Evolutionary conservation across 2,797 vertebrate species (phyloP).

Genomic region (Silurus lanzhouensis): DNA sequence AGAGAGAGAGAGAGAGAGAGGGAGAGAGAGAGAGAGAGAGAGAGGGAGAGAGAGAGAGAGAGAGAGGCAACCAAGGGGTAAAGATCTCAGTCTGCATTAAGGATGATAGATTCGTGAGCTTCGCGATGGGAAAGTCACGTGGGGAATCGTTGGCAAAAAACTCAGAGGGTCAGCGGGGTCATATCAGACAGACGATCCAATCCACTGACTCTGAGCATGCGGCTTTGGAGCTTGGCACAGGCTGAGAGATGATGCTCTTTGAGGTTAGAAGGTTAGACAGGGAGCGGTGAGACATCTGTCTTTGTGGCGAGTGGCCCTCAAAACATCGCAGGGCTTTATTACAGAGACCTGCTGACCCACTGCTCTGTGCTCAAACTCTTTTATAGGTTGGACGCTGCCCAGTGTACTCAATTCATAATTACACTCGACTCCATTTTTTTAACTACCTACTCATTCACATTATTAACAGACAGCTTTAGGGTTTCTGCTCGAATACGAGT

Average conservation of each 20-base stretch:
- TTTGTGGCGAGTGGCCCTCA: neutral
- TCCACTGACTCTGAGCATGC: neutral
- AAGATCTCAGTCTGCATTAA: slow-evolving; percentile 12
- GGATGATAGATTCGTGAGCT: slow-evolving; percentile 21
- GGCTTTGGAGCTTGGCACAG: neutral
- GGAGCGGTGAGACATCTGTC: slow-evolving; percentile 3
- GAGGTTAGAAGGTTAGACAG: slow-evolving; percentile 10
- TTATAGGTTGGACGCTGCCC: slow-evolving; percentile 21
- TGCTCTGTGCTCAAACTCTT: slow-evolving; percentile 7
- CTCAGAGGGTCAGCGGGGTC: neutral
- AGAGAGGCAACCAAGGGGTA: neutral
- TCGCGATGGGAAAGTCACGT: neutral
- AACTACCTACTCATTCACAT: neutral
- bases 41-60: slow-evolving; percentile 25
- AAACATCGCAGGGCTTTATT: slow-evolving; percentile 13
- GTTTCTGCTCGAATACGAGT: slow-evolving; percentile 7
- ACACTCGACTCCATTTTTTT: slow-evolving; percentile 10
- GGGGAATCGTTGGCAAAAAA: neutral
- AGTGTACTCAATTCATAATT: slow-evolving; percentile 11
- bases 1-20: slow-evolving; percentile 31
- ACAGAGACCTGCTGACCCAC: slow-evolving; percentile 29
- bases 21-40: slow-evolving; percentile 34
- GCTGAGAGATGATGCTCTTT: neutral
- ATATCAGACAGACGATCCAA: slow-evolving; percentile 20
- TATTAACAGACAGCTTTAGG: slow-evolving; percentile 26